Conservation (phyloP, 2,888 invertebrate genomes). For the Endomychus coccineus region DNA sequence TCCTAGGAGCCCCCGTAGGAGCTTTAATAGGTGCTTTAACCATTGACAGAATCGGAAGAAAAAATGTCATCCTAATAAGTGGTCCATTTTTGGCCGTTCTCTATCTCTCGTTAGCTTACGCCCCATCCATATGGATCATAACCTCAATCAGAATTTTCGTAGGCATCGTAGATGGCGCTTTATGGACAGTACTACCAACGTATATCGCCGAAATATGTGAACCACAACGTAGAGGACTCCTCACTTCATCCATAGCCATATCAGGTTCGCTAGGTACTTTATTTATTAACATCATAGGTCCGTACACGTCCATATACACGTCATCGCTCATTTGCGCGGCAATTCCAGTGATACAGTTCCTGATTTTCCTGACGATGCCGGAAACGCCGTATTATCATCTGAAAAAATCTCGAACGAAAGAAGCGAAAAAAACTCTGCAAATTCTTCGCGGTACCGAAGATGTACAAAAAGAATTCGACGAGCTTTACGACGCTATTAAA, state of each 20-base stretch:
- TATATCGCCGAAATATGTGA: constrained; percentile 55
- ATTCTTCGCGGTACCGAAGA: constrained; percentile 50
- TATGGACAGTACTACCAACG: constrained; percentile 46
- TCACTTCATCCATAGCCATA: constrained; percentile 54
- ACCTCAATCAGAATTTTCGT: constrained; percentile 42
- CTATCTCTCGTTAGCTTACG: constrained; percentile 55
- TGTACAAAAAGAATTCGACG: constrained; percentile 46
- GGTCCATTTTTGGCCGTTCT: constrained; percentile 47
- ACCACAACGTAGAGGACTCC: constrained; percentile 50
- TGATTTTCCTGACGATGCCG: constrained; percentile 56
- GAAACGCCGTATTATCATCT: constrained; percentile 54
- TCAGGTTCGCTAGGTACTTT: constrained; percentile 52
- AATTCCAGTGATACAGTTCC: constrained; percentile 51
- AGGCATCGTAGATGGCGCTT: constrained; percentile 48
- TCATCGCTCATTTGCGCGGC: constrained; percentile 52
- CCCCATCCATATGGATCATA: constrained; percentile 50
- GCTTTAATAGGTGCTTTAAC: constrained; percentile 55
- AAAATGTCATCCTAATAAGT: constrained; percentile 38
- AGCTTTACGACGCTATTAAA: constrained; percentile 33
- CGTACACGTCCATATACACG: constrained; percentile 49
- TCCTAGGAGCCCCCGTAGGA: constrained; percentile 57
- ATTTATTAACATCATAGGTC: constrained; percentile 55
- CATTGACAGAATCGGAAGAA: constrained; percentile 59
- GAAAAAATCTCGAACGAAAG: constrained; percentile 40
- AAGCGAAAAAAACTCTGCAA: constrained; percentile 48